These are phyloP conservation scores for Sphaerophoria taeniata DNA, from an alignment of 2,888 invertebrate species.

Conservation along the genomic window DNA sequence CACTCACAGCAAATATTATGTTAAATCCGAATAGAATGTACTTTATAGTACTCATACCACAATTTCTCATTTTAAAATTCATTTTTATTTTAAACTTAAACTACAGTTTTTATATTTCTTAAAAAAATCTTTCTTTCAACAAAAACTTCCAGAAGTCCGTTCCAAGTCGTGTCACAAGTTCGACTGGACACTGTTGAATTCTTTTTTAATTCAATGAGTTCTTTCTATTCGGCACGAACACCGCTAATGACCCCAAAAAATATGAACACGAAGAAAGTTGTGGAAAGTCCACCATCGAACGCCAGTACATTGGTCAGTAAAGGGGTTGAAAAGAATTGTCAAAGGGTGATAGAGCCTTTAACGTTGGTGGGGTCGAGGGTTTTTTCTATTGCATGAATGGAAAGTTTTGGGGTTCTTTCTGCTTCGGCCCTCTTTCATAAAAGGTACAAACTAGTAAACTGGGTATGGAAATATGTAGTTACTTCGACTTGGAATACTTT, in stretches of 20 bases:
- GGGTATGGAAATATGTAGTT: no score
- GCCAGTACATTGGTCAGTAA: conserved; percentile 30
- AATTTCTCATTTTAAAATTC: conserved; percentile 80
- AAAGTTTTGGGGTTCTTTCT: no score
- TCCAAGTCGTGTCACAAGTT: conserved; percentile 77
- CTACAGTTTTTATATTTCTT: not conserved
- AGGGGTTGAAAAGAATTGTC: conserved; percentile 19
- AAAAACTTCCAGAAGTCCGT: conserved; percentile 71
- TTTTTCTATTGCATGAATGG: conserved; percentile 48
- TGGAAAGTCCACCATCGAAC: conserved; percentile 49
- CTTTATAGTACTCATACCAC: conserved; percentile 85
- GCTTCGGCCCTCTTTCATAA: no score
- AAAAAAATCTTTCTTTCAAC: not conserved
- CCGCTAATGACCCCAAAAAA: conserved; percentile 59
- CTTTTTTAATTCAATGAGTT: conserved; percentile 36
- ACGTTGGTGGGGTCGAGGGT: no score
- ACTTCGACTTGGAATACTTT: no score
- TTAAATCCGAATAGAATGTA: conserved; percentile 86
- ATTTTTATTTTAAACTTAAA: conserved; percentile 67
- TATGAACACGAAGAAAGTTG: conserved; percentile 44
- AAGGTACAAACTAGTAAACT: no score
- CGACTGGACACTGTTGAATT: conserved; percentile 79
- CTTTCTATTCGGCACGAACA: conserved; percentile 21
- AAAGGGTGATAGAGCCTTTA: conserved; percentile 47
- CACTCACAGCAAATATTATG: conserved; percentile 86